Conservation (phyloP, 1,140 invertebrate genomes). For the Pogonomyrmex barbatus region DNA sequence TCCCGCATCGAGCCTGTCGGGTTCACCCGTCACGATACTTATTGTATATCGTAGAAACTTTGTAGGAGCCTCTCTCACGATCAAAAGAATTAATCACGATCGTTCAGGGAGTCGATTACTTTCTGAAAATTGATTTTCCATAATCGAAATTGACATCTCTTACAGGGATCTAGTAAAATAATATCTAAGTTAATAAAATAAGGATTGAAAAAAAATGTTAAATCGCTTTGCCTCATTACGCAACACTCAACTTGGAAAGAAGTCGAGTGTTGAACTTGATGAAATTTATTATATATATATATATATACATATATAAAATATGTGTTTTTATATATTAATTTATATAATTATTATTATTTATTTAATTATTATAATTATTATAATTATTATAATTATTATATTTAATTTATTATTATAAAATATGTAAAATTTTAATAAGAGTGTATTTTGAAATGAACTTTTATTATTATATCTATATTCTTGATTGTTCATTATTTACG, state of each 20-base stretch:
- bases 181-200: background rate
- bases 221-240: background rate
- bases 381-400: too few relatives aligned
- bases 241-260: background rate
- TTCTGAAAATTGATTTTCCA: background rate
- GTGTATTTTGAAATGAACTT: background rate
- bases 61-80: conserved; percentile 6
- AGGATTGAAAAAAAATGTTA: background rate
- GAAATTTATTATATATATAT: background rate
- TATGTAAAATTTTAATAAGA: background rate
- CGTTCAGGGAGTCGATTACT: background rate
- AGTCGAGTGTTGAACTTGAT: background rate
- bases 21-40: background rate
- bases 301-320: too few relatives aligned
- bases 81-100: conserved; percentile 24
- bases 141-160: background rate
- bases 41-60: conserved; percentile 37
- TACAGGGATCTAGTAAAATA: background rate
- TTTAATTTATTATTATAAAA: too few relatives aligned
- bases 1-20: background rate
- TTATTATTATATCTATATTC: background rate
- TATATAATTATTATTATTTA: too few relatives aligned
- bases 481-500: background rate
- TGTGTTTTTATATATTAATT: too few relatives aligned
- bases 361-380: too few relatives aligned